A percentile compares a stretch with the other conserved stretches of the same genome.
Evolutionary conservation across 1,140 invertebrate species (phyloP).

Genomic region (Drosophila parabipectinata): DNA sequence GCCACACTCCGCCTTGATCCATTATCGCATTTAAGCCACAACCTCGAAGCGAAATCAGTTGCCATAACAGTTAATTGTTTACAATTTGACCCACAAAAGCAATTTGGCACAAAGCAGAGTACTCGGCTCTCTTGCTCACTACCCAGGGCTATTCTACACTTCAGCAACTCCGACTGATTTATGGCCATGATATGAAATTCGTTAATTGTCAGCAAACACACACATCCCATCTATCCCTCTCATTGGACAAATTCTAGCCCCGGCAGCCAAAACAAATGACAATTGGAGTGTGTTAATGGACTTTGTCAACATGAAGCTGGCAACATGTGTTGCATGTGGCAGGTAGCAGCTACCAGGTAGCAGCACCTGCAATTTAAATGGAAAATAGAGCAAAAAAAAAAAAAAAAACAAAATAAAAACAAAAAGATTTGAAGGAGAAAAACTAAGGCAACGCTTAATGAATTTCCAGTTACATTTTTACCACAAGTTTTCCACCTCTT

Average conservation of each 20-base stretch:
- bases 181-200: conserved; percentile 67
- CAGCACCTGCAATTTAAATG: conserved; percentile 33
- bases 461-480: conserved; percentile 50
- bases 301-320: conserved; percentile 34
- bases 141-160: conserved; percentile 34
- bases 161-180: conserved; percentile 50
- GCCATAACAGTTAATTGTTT: conserved; percentile 56
- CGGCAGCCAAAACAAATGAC: conserved; percentile 68
- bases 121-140: background rate
- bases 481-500: conserved; percentile 19
- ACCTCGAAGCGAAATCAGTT: conserved; percentile 37
- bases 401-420: background rate
- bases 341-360: conserved; percentile 1
- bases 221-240: conserved; percentile 22
- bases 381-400: conserved; percentile 1
- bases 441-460: conserved; percentile 36
- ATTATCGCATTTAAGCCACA: conserved; percentile 43
- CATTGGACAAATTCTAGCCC: conserved; percentile 38
- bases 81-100: conserved; percentile 48
- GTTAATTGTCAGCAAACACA: conserved; percentile 58
- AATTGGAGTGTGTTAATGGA: conserved; percentile 76
- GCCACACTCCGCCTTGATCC: conserved; percentile 33
- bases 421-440: background rate
- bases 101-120: conserved; percentile 41
- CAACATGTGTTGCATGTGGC: conserved; percentile 33